Evolutionary conservation across 1,140 invertebrate genomes (phyloP), one percentile per base, ranked within the genome.

Genomic region (Heliconius himera): DNA sequence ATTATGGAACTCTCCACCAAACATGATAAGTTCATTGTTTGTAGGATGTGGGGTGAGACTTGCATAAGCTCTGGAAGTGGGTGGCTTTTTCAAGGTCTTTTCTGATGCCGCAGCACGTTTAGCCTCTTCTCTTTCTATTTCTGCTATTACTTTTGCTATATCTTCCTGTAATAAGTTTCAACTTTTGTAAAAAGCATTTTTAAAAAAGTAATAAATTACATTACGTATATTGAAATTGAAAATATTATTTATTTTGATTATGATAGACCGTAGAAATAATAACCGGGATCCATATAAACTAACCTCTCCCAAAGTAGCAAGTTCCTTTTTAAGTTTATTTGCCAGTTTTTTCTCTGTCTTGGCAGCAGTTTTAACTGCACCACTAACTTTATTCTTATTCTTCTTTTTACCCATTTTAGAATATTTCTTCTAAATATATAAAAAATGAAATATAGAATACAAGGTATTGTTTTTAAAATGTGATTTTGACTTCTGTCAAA

Each of bases 1-100:
- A 96, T 99, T 97, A 91, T 97, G 98, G 91, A 97, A 98, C 95
- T 99, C 98, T 70, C 98, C 98, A 9, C 98, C 98, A 95, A 98
- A 98, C 89, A 99, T 95, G 78, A 99, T 97, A 2, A 99, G 92
- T 90, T 99, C 98, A 88, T 99, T 97, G 80, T 97, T 96, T 51
- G 94, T 95, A 38, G 98, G 98, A 94, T 99, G 98, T 0, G 97
- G 91, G 38, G 97, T 96, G 29, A 99, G 95, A 6, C 96, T 95
- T 83, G 98, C 98, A 90, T 98, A 98, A 41, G 97, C 96, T 89
- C 98, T 96, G 46, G 96, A 95, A 20, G 96, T 96, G 18, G 98
- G 97, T 46, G 96, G 96, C 9, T 85, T 86, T 41, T 95, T 90
- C 26, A 97, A 95, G 51, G 96, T 91, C 77, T 96, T 96, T 91